These are phyloP conservation scores for Steinernema khuongi DNA, from an alignment of 1,140 invertebrate species.

Conservation along the genomic window DNA sequence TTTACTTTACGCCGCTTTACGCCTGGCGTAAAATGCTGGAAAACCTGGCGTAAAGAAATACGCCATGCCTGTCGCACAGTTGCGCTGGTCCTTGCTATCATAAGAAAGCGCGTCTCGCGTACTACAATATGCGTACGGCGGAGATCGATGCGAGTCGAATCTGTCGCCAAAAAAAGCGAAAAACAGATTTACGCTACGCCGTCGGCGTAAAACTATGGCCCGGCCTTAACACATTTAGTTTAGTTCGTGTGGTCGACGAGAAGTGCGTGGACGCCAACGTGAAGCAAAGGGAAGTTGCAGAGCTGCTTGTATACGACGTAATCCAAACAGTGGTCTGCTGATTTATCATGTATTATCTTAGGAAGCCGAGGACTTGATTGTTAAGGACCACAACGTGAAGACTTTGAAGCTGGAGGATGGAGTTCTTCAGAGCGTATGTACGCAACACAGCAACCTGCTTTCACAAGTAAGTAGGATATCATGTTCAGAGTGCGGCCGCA, in stretches of 20 bases:
- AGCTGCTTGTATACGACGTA: constrained; percentile 84
- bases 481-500: neutral
- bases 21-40: no score
- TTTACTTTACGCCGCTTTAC: no score
- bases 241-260: constrained; percentile 90
- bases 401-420: constrained; percentile 73
- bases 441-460: constrained; percentile 68
- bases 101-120: no score
- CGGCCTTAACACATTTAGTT: constrained; percentile 32
- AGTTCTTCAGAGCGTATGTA: constrained; percentile 72
- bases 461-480: constrained; percentile 43
- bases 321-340: constrained; percentile 22
- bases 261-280: constrained; percentile 91
- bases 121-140: no score
- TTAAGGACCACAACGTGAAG: constrained; percentile 52
- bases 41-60: no score
- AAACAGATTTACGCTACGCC: no score
- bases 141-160: no score
- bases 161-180: no score
- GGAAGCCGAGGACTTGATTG: constrained; percentile 39
- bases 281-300: constrained; percentile 86
- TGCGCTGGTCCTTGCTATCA: no score
- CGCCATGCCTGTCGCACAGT: no score
- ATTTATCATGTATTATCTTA: constrained; percentile 11
- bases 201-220: no score